A percentile compares a stretch with the other conserved stretches of the same genome.
Conservation (phyloP, 2,797 vertebrate species). For the Crenuchus spilurus region DNA sequence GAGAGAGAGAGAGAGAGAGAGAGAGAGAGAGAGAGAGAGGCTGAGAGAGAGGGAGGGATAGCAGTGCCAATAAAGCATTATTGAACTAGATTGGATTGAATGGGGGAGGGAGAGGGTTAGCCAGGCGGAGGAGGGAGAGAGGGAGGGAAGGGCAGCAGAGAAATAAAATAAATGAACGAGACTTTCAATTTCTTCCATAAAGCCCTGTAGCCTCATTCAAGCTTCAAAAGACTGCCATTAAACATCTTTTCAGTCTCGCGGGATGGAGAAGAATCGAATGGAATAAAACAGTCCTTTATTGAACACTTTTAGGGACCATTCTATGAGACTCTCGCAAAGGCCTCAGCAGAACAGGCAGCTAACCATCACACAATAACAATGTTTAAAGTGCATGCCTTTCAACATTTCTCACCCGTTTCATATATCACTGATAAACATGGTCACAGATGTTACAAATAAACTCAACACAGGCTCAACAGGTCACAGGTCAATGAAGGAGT, state of each 20-base stretch:
- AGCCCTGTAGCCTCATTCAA: slow-evolving; percentile 39
- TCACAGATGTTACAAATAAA: not conserved
- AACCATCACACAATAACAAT: slow-evolving; percentile 15
- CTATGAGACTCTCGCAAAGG: not conserved
- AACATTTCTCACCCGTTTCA: not conserved
- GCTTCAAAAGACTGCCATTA: slow-evolving; percentile 40
- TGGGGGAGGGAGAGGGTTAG: slow-evolving; percentile 20
- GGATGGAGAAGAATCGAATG: slow-evolving; percentile 15
- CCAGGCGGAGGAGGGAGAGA: not conserved
- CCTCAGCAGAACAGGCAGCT: slow-evolving; percentile 24
- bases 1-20: not conserved
- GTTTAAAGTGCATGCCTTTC: not conserved
- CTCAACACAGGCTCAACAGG: too few species aligned
- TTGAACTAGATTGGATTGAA: slow-evolving; percentile 47
- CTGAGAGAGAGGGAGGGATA: slow-evolving; percentile 4
- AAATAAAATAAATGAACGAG: slow-evolving; percentile 45
- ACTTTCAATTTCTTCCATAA: slow-evolving; percentile 43
- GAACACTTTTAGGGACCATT: slow-evolving; percentile 29
- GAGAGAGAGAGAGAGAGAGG: slow-evolving; percentile 6
- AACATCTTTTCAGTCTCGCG: slow-evolving; percentile 26
- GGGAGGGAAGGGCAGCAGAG: slow-evolving; percentile 9
- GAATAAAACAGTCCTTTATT: slow-evolving; percentile 35
- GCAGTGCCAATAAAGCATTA: slow-evolving; percentile 44
- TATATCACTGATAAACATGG: not conserved
- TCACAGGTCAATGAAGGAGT: too few species aligned